Percentiles rank a stretch among this genome's conserved stretches.
phyloP scores from a whole-genome alignment of 2,113 vertebrate genomes.

The Pseudonaja textilis region DNA sequence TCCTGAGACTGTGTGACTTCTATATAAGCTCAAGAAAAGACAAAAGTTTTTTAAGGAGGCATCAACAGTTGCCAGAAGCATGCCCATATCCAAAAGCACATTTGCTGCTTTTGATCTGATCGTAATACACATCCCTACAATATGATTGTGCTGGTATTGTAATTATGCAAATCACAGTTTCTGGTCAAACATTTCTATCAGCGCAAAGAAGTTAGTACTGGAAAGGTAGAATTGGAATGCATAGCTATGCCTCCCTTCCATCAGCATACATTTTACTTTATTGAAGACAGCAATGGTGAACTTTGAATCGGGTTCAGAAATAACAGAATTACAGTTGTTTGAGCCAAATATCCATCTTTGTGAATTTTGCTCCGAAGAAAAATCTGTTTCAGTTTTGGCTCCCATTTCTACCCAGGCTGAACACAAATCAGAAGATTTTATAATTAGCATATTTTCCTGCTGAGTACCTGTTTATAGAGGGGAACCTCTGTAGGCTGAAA shows the following conservation, averaged over 20 bases:
- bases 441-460: conserved; percentile 1
- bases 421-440: not conserved
- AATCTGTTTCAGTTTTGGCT: not conserved
- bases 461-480: conserved; percentile 35
- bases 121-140: not conserved
- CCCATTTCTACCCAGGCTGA: accelerated
- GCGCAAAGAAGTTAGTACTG: not conserved
- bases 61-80: not conserved
- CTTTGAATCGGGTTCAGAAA: not conserved
- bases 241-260: not conserved
- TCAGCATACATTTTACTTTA: not conserved
- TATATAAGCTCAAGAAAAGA: not conserved
- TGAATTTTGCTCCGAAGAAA: not conserved
- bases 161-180: not conserved
- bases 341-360: not conserved
- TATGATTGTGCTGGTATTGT: not conserved
- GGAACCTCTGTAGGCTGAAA: not conserved
- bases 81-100: not conserved
- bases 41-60: not conserved
- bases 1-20: not conserved
- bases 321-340: not conserved
- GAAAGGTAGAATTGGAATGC: not conserved
- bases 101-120: not conserved
- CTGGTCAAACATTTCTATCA: not conserved
- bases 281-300: not conserved